Conservation (phyloP, 1,140 invertebrate genomes). For the Acromyrmex charruanus region DNA sequence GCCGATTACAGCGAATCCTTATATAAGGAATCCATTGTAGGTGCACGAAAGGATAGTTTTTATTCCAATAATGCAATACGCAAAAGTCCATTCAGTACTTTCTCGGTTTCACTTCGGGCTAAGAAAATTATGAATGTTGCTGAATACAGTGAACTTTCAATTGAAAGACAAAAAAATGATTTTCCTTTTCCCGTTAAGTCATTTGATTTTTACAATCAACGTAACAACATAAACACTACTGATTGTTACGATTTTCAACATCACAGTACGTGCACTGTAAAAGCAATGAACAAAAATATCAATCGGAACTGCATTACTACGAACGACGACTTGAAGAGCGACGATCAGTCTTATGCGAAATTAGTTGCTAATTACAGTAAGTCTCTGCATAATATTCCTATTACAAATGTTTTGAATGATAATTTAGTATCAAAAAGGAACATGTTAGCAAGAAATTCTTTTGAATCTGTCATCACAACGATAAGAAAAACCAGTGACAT, state of each 20-base stretch:
- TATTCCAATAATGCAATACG: neutral
- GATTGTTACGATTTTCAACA: neutral
- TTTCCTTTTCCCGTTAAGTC: neutral
- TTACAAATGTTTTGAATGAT: neutral
- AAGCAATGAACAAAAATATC: neutral
- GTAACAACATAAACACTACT: neutral
- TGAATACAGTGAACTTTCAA: neutral
- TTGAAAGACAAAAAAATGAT: neutral
- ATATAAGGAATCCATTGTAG: neutral
- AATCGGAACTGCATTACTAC: neutral
- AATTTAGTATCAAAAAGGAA: neutral
- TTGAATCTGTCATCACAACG: neutral
- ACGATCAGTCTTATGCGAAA: constrained; percentile 66
- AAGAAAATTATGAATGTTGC: neutral
- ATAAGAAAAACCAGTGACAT: neutral
- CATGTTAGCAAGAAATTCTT: constrained; percentile 8
- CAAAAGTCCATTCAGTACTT: constrained; percentile 57
- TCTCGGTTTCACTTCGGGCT: neutral
- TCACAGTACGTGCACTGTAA: too few species aligned
- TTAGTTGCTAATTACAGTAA: constrained; percentile 72
- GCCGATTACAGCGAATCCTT: constrained; percentile 62
- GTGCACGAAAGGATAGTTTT: neutral
- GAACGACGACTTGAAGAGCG: neutral
- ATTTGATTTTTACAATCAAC: neutral
- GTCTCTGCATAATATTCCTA: constrained; percentile 13